Evolutionary conservation across 2,797 vertebrate genomes (phyloP).

Genomic region (Naso thynnoides): DNA sequence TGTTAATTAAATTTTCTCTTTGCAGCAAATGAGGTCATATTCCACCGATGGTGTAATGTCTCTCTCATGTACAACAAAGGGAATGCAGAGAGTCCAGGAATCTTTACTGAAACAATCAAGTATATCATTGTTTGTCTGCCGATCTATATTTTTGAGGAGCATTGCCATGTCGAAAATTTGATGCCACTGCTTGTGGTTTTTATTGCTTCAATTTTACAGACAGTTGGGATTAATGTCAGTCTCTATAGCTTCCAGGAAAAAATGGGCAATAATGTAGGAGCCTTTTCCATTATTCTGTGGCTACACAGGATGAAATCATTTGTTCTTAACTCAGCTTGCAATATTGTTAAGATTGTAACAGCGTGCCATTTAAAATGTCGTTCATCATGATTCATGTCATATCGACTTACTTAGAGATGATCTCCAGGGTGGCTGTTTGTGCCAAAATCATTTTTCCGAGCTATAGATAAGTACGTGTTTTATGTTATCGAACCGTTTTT

Average conservation of each 20-base stretch:
- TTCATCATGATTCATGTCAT: constrained; percentile 80
- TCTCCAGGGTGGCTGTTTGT: constrained; percentile 63
- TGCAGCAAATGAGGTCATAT: constrained; percentile 88
- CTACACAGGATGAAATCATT: constrained; percentile 78
- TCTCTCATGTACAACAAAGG: constrained; percentile 88
- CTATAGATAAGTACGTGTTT: constrained; percentile 75
- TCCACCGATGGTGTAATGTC: constrained; percentile 87
- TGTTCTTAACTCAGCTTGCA: constrained; percentile 79
- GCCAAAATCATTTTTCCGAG: constrained; percentile 64
- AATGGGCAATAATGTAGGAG: constrained; percentile 83
- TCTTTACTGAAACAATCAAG: constrained; percentile 86
- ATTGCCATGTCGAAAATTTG: constrained; percentile 78
- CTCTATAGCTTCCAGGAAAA: constrained; percentile 82
- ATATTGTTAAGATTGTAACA: constrained; percentile 81
- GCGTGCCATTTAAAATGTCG: constrained; percentile 76
- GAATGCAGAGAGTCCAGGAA: constrained; percentile 79
- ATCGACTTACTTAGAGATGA: constrained; percentile 76
- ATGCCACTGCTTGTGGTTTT: constrained; percentile 82
- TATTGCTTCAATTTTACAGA: constrained; percentile 89
- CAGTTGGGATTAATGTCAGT: constrained; percentile 87
- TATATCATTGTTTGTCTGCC: constrained; percentile 84
- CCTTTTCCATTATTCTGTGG: constrained; percentile 80
- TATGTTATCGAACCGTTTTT: constrained; percentile 56
- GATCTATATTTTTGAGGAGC: constrained; percentile 85
- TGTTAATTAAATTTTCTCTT: constrained; percentile 90